Conservation (phyloP, 2,888 invertebrate genomes). For the Papilio demoleus region DNA sequence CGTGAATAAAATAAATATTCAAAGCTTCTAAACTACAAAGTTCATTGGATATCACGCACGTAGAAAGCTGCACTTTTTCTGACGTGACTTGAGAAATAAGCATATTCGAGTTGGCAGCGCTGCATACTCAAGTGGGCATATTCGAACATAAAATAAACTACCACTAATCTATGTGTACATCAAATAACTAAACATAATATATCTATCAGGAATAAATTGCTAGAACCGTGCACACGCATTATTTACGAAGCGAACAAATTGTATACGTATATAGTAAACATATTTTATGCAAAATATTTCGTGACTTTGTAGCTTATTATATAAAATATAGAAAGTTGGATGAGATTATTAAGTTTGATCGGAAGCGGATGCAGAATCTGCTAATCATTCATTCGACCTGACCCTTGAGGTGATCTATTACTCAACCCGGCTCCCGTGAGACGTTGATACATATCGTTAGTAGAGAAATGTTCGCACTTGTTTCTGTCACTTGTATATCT, state of each 20-base stretch:
- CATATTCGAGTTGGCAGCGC: constrained; percentile 41
- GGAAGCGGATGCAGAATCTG: constrained; percentile 77
- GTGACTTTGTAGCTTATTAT: constrained; percentile 49
- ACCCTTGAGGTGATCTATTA: constrained; percentile 72
- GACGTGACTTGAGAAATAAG: constrained; percentile 64
- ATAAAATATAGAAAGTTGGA: constrained; percentile 71
- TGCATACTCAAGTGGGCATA: constrained; percentile 42
- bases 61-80: constrained; percentile 75
- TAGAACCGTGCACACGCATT: constrained; percentile 41
- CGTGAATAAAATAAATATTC: constrained; percentile 69
- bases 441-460: constrained; percentile 64
- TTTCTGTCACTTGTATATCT: constrained; percentile 29
- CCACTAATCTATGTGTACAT: constrained; percentile 23
- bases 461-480: constrained; percentile 47
- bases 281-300: constrained; percentile 13
- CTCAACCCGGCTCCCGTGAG: constrained; percentile 67
- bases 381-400: constrained; percentile 60
- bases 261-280: constrained; percentile 38
- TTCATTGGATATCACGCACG: constrained; percentile 59
- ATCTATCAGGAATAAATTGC: constrained; percentile 44
- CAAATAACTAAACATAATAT: not conserved
- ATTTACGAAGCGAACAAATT: constrained; percentile 43
- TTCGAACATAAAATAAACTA: constrained; percentile 12
- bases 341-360: constrained; percentile 58
- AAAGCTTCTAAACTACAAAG: constrained; percentile 54